Base-by-base conservation (phyloP, 2,888 invertebrate species). In the Oxyteleia sp. region DNA sequence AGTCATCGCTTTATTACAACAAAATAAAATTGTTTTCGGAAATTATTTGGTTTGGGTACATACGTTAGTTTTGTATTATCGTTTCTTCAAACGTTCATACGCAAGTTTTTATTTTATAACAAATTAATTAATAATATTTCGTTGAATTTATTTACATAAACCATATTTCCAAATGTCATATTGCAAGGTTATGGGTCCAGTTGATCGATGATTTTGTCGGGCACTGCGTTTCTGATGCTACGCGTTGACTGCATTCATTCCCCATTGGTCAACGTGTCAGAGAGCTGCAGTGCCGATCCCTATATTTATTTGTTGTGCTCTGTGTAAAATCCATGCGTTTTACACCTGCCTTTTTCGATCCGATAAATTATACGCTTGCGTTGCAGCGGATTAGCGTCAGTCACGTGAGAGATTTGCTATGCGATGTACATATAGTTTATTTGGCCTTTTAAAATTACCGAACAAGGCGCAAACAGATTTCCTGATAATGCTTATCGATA, bases 271-370 rank as follows among this genome's bases (percentile, higher is more conserved):
- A 63, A 29, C 59, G 57, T 41, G 79, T 74, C 71, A 64, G 35
- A 43, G 66, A 71, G 55, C 72, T 47, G 72, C 57, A 55, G n/a
- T 74, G 68, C 87, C 87, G 89, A 92, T 92, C 90, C 90, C 87
- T 86, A 87, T 91, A 91, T 92, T 92, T 92, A 92, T 93, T 91
- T 90, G 90, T 91, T 89, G 87, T 86, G 86, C 87, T 88, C 89
- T 88, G 88, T 90, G 89, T 90, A 88, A 91, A 91, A 90, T 88
- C 90, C 89, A 88, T 88, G 86, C 88, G 86, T 89, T 90, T 90
- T 87, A 86, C 91, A 90, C 90, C 91, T 91, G 91, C 89, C 89
- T 92, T 92, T 92, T 91, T 91, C 87, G 88, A 92, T 92, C 92
- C 92, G 89, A 89, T 91, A 90, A 93, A 91, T 93, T 92, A 92